Conservation (phyloP, 2,113 vertebrate species). For the Vulpes ferrilata region DNA sequence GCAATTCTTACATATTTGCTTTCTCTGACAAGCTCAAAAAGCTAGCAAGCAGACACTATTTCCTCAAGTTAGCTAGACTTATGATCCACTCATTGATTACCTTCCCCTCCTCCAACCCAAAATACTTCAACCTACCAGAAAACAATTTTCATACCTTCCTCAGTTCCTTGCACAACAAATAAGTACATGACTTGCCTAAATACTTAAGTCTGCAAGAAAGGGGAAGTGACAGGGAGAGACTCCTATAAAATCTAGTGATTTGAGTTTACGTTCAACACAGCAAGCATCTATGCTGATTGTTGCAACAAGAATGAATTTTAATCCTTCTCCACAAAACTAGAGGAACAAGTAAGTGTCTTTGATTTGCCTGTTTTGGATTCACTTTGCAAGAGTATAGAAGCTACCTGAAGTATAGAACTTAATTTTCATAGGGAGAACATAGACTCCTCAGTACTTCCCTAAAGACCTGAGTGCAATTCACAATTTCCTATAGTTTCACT, state of each 20-base stretch:
- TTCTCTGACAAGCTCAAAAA: conserved; percentile 52
- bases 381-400: conserved; percentile 10
- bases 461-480: conserved; percentile 57
- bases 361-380: conserved; percentile 16
- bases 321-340: conserved; percentile 55
- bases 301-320: not conserved
- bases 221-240: not conserved
- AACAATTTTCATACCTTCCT: conserved; percentile 62
- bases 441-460: conserved; percentile 66
- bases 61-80: not conserved
- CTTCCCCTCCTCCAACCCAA: conserved; percentile 30
- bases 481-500: conserved; percentile 80
- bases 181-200: conserved; percentile 35
- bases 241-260: conserved; percentile 45
- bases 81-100: not conserved
- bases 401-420: not conserved
- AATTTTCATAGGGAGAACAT: conserved; percentile 62
- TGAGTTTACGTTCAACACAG: conserved; percentile 4
- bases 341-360: conserved; percentile 50
- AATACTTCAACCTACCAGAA: conserved; percentile 46
- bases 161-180: conserved; percentile 43
- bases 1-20: not conserved
- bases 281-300: not conserved
- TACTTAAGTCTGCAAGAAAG: conserved; percentile 27
- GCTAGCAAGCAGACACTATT: conserved; percentile 45